A percentile compares a stretch with the other conserved stretches of the same genome.
Conservation (phyloP, 1,140 invertebrate genomes). For the Orius laevigatus region DNA sequence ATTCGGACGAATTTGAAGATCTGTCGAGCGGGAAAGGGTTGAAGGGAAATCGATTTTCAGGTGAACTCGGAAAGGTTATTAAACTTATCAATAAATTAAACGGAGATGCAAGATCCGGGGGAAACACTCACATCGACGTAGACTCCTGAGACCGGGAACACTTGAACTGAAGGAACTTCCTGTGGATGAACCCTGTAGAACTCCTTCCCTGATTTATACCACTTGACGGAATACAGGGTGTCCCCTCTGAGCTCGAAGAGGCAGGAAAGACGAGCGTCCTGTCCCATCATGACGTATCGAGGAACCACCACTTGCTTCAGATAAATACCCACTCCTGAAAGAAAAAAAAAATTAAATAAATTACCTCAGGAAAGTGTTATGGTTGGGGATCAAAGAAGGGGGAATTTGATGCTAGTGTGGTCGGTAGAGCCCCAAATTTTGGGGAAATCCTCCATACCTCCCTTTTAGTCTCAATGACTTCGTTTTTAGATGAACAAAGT, state of each 20-base stretch:
- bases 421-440: no score
- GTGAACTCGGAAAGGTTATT: no score
- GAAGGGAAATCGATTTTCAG: no score
- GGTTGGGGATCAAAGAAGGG: no score
- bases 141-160: slow-evolving; percentile 38
- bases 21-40: no score
- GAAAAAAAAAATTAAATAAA: neutral
- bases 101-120: neutral
- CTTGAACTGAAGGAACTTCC: slow-evolving; percentile 41
- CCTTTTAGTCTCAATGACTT: no score
- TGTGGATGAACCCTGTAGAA: slow-evolving; percentile 62
- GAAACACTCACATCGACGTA: slow-evolving; percentile 22
- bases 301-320: slow-evolving; percentile 35
- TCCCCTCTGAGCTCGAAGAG: slow-evolving; percentile 46
- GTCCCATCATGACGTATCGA: slow-evolving; percentile 44
- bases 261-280: slow-evolving; percentile 40
- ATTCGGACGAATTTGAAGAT: no score
- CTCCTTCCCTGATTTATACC: slow-evolving; percentile 61
- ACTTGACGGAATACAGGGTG: slow-evolving; percentile 59
- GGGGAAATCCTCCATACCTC: no score
- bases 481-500: no score
- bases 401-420: no score
- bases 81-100: no score
- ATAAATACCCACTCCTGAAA: slow-evolving; percentile 4
- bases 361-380: no score